Base-by-base conservation (phyloP, 2,797 vertebrate species). In the Pteronotus mesoamericanus region DNA sequence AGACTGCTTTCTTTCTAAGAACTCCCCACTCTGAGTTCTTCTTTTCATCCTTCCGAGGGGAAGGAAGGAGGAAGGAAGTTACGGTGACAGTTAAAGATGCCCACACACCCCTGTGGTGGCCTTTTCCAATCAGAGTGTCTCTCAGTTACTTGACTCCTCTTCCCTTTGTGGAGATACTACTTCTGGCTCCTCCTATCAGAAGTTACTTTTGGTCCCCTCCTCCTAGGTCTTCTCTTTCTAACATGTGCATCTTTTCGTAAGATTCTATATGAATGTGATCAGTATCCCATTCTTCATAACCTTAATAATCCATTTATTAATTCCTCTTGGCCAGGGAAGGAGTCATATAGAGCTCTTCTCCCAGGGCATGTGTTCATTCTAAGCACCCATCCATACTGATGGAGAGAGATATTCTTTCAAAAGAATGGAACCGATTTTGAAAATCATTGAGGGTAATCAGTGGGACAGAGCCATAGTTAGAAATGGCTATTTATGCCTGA, bases 401-500 rank as follows among this genome's bases (percentile, higher is more conserved):
- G 93, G 75, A 18, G 66, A 37, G 46, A 85, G 57, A 83, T 84
- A 29, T 89, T 89, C 89, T 96, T 96, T 87, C 29, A 75, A 71
- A 91, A 96, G 89, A 97, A 96, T 93, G 86, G 72, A 77, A 93
- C 79, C 1, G 2, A 93, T 97, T 94, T 94, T 96, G 89, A 90
- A 94, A 97, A 96, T 95, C 91, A 96, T 26, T 80, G 95, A 68
- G 89, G 72, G 87, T 80, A 95, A 97, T 97, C 94, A 95, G 93
- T 93, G 94, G 94, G 61, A 80, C 92, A 90, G 66, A 29, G 44
- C 26, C 39, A 55, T 93, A 83, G 95, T 93, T 94, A 89, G 97
- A 96, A 97, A 94, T 92, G 95, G 86, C 74, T 89, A 98, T 98
- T 96, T 90, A 96, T 98, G 96, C 96, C 83, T 96, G 83, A 98